Base-by-base conservation (phyloP, 2,113 vertebrate genomes). In the Sander lucioperca region DNA sequence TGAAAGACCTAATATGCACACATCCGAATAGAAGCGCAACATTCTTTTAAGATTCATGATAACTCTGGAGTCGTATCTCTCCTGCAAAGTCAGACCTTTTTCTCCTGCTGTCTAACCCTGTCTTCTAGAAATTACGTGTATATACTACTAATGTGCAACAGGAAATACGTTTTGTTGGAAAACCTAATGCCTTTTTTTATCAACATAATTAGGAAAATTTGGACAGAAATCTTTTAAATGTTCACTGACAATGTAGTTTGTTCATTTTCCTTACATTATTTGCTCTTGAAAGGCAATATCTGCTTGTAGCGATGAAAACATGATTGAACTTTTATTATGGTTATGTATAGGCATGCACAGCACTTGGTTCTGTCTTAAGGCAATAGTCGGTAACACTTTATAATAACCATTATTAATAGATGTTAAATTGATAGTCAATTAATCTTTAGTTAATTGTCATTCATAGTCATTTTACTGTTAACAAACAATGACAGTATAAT, bases 31-130 rank as follows among this genome's bases (percentile, higher is more conserved):
- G 33, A 58, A 10, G 30, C 30, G 45, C 47, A 70, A 30, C 50
- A 4, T 30, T 79, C 39, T 50, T 67, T 75, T 5, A 65, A 51
- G 53, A 76, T 66, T 43, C 47, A 56, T 16, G 47, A 50, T 56
- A 25, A 65, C n/a, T 56, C 27, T 64, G 48, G 23, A 25, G 48
- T 39, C 0, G 0, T 3, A 62, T 68, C 27, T 54, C 15, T 16
- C 16, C 12, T 80, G 30, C 1, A 0, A 47, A 8, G 13, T 54
- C 68, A 18, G 53, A 36, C 30, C 48, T 54, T 66, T 43, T 43
- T 50, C 30, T 74, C 23, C 30, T 30, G 53, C 10, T 51, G 6
- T 64, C 33, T 48, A 67, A 67, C 16, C 16, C 5, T 21, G 6
- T 21, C 5, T n/a, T n/a, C 27, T 30, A 59, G 23, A 61, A 14